phyloP scores from a whole-genome alignment of 2,113 vertebrate species.

The Chloebia gouldiae region DNA sequence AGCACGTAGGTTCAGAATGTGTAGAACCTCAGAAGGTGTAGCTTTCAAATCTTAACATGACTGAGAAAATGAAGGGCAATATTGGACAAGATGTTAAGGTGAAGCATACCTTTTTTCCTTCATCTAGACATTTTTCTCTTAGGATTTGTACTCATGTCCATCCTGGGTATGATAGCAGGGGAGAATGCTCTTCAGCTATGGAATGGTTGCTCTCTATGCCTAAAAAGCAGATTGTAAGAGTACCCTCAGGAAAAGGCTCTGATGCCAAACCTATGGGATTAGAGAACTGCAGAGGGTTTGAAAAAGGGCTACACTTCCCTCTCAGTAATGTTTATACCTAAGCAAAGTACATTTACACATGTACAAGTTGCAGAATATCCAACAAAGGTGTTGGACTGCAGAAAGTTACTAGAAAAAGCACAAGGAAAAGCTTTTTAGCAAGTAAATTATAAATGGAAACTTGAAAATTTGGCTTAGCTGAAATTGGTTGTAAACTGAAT shows the following conservation, averaged over 20 bases:
- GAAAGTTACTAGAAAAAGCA: not conserved
- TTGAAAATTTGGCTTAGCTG: not conserved
- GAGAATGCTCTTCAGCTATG: not conserved
- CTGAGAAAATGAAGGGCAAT: not conserved
- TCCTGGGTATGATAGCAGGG: not conserved
- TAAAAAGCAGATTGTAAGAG: not conserved
- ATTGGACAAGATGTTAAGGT: not conserved
- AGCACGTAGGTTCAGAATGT: not conserved
- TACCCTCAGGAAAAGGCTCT: not conserved
- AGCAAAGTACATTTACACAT: not conserved
- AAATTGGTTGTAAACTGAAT: not conserved
- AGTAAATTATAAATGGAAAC: not conserved
- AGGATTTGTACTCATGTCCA: not conserved
- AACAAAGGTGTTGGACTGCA: not conserved
- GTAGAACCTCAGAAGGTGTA: not conserved
- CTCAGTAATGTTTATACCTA: not conserved
- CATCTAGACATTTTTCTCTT: not conserved
- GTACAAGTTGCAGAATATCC: not conserved
- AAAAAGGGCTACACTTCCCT: not conserved
- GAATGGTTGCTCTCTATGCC: not conserved
- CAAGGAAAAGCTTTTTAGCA: not conserved
- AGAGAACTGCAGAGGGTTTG: not conserved
- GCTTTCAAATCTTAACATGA: not conserved
- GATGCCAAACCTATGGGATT: not conserved
- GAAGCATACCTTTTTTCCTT: not conserved